phyloP scores from a whole-genome alignment of 1,140 invertebrate species.

The Drosophila littoralis region DNA sequence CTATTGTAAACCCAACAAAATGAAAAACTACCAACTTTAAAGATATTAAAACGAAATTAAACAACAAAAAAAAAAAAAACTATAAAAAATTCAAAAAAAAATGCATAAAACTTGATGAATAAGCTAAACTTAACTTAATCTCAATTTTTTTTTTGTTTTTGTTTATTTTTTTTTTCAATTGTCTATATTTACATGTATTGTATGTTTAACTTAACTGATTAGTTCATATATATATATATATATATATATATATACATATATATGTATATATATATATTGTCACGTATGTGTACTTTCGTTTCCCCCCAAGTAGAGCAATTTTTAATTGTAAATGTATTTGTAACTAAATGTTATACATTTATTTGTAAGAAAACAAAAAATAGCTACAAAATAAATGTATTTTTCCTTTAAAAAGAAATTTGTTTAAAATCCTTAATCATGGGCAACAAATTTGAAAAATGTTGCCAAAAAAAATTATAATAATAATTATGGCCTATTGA shows the following conservation, averaged over 20 bases:
- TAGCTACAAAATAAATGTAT: conserved; percentile 81
- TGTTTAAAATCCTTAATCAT: neutral
- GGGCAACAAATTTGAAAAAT: too few relatives aligned
- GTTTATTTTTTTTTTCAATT: conserved; percentile 23
- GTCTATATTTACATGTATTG: conserved; percentile 47
- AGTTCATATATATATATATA: conserved; percentile 29
- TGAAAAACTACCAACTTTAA: conserved; percentile 26
- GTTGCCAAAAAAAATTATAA: neutral
- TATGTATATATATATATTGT: conserved; percentile 42
- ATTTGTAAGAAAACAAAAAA: conserved; percentile 67
- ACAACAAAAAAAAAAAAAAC: conserved; percentile 15
- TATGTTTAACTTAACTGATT: conserved; percentile 66
- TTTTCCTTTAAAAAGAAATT: conserved; percentile 66
- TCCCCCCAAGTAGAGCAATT: conserved; percentile 69
- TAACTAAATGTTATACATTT: conserved; percentile 81
- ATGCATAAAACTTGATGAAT: conserved; percentile 39
- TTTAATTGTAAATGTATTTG: conserved; percentile 82
- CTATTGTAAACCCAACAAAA: conserved; percentile 17
- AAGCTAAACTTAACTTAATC: conserved; percentile 57
- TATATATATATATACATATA: conserved; percentile 43
- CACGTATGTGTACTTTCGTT: conserved; percentile 57
- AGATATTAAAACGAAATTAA: conserved; percentile 47
- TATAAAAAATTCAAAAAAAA: conserved; percentile 29
- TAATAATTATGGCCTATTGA: too few relatives aligned
- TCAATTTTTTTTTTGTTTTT: conserved; percentile 25